Conservation (phyloP, 2,113 vertebrate genomes). For the Eurystomus gularis region DNA sequence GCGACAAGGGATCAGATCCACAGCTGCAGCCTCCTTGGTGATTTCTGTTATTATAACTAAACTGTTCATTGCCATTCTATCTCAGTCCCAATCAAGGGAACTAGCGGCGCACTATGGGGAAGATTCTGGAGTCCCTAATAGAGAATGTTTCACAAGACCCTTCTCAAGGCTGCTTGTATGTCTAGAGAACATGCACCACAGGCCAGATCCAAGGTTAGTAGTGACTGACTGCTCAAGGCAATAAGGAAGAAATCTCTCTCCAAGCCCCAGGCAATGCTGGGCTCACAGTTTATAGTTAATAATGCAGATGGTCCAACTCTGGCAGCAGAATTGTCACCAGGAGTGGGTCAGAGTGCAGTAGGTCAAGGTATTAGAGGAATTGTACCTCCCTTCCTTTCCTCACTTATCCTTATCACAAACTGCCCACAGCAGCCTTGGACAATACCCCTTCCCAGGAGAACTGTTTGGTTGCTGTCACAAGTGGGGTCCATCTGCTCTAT, state of each 20-base stretch:
- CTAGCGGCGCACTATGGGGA: not conserved
- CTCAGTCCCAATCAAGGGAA: not conserved
- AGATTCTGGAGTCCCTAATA: not conserved
- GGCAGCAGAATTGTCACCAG: not conserved
- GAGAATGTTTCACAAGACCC: not conserved
- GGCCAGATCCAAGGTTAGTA: not conserved
- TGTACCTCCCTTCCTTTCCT: not conserved
- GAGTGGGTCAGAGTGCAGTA: not conserved
- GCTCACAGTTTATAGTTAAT: not conserved
- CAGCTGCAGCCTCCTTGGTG: not conserved
- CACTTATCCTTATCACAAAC: not conserved
- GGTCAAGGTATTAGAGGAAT: not conserved
- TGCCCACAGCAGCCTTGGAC: not conserved
- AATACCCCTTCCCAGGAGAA: not conserved
- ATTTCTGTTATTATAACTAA: not conserved
- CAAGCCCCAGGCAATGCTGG: not conserved
- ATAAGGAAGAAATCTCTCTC: not conserved
- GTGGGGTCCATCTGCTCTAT: not conserved
- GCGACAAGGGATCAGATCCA: not conserved
- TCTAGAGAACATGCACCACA: not conserved
- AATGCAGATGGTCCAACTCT: not conserved
- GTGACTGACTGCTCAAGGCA: not conserved
- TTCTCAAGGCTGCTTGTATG: not conserved
- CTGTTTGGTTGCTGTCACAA: not conserved
- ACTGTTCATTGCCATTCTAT: not conserved